These are phyloP conservation scores for Myiothlypis chrysogaster DNA, from an alignment of 2,797 vertebrate species.

Conservation along the genomic window DNA sequence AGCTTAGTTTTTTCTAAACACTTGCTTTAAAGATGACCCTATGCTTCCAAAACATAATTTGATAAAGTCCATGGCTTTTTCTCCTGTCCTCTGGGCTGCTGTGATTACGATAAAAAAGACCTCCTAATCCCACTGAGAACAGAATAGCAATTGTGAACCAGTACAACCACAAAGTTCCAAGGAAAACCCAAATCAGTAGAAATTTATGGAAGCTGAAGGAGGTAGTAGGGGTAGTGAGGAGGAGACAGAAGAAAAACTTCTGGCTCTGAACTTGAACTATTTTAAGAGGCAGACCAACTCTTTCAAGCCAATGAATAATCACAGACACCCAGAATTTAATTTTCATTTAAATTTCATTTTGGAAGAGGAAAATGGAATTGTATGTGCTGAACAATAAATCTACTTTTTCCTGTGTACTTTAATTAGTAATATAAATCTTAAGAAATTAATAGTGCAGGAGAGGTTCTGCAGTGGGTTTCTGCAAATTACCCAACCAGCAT, in stretches of 20 bases:
- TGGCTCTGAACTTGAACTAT: not conserved
- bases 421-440: not conserved
- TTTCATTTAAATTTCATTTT: not conserved
- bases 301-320: not conserved
- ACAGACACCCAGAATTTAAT: not conserved
- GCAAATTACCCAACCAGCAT: not conserved
- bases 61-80: not conserved
- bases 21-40: not conserved
- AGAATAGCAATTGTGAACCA: not conserved
- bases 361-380: not conserved
- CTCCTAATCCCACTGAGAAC: not conserved
- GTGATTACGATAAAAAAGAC: not conserved
- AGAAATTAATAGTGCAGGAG: not conserved
- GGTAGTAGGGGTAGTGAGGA: accelerated
- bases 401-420: not conserved
- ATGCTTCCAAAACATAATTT: not conserved
- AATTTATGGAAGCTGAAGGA: not conserved
- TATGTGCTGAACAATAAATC: not conserved
- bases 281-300: not conserved
- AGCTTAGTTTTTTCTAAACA: conserved; percentile 7
- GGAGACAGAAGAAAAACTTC: not conserved
- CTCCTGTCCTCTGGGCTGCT: not conserved
- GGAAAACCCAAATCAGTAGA: not conserved
- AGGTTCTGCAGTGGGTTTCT: not conserved
- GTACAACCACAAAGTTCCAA: not conserved